Conservation (phyloP, 2,888 invertebrate genomes). For the Agrenia bidenticulata region DNA sequence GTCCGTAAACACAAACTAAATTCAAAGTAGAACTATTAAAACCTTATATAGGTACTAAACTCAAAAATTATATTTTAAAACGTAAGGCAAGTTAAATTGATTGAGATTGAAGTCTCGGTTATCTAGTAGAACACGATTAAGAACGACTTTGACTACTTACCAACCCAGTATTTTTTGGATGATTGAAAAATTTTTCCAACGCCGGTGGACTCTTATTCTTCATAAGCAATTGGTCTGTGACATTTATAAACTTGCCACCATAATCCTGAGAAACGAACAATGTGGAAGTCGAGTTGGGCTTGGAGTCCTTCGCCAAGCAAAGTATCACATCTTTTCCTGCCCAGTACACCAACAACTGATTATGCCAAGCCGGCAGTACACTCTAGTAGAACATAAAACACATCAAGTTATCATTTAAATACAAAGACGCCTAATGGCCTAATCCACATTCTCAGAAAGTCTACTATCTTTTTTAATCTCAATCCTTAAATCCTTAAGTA, state of each 20-base stretch:
- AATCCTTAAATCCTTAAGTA: no score
- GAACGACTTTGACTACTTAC: slow-evolving; percentile 62
- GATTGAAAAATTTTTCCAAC: slow-evolving; percentile 81
- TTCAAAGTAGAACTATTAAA: slow-evolving; percentile 2
- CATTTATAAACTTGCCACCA: slow-evolving; percentile 75
- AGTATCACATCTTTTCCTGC: slow-evolving; percentile 85
- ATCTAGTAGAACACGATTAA: background rate
- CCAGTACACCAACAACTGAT: slow-evolving; percentile 89
- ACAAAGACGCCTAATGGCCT: background rate
- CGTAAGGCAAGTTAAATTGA: no score
- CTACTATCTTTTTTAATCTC: background rate
- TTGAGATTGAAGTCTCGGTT: slow-evolving; percentile 6
- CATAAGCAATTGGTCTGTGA: slow-evolving; percentile 68
- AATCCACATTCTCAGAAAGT: background rate
- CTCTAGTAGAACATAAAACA: slow-evolving; percentile 60
- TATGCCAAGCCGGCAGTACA: slow-evolving; percentile 79
- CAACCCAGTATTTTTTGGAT: slow-evolving; percentile 74
- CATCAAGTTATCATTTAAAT: background rate
- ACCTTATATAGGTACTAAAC: no score
- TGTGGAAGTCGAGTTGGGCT: slow-evolving; percentile 65
- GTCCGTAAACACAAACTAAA: slow-evolving; percentile 84
- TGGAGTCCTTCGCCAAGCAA: slow-evolving; percentile 71
- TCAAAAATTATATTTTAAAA: no score
- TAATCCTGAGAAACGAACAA: slow-evolving; percentile 86
- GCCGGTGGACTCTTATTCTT: slow-evolving; percentile 65